Base-by-base conservation (phyloP, 2,888 invertebrate genomes). In the Saturnia japonica region DNA sequence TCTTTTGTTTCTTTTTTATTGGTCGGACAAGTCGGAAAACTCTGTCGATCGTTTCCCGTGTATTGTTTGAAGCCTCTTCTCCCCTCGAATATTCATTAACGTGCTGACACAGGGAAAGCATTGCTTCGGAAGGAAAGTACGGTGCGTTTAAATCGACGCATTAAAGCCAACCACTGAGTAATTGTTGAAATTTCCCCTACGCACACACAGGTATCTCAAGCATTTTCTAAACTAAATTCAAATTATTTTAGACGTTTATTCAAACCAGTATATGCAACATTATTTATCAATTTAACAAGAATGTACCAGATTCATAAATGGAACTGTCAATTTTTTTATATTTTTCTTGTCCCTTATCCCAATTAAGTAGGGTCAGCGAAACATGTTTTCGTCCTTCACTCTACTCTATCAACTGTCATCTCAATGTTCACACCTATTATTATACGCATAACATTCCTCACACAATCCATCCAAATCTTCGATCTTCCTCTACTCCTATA, bases 121-220 rank as follows among this genome's bases (percentile, higher is more conserved):
- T 91, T 90, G 90, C 85, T 79, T 80, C 72, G 81, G 82, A 83
- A 83, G 81, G 80, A 82, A 84, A 82, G 85, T 86, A 85, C 86
- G 84, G 88, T 87, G 88, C 82, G 87, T 83, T 85, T 81, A 87
- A 86, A 89, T 87, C 88, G 87, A 83, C 86, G 86, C 86, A 87
- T 87, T 88, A 85, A 82, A 82, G 82, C 82, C 79, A 77, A 84
- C 85, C 81, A 82, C 83, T 79, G 82, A 83, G 85, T 84, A 85
- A 86, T 87, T 90, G 85, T 88, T 81, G 80, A 78, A 78, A 78
- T 80, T 85, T 83, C 81, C 84, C 80, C 84, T 84, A 80, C 84
- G 80, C 80, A 77, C 76, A 78, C 77, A 34, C 34, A n/a, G n/a
- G n/a, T n/a, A 34, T 34, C 34, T 84, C 86, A 86, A 85, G 84